A percentile compares a stretch with the other conserved stretches of the same genome.
Conservation (phyloP, 92 coral and sea anemone species). For the Galaxea fascicularis region DNA sequence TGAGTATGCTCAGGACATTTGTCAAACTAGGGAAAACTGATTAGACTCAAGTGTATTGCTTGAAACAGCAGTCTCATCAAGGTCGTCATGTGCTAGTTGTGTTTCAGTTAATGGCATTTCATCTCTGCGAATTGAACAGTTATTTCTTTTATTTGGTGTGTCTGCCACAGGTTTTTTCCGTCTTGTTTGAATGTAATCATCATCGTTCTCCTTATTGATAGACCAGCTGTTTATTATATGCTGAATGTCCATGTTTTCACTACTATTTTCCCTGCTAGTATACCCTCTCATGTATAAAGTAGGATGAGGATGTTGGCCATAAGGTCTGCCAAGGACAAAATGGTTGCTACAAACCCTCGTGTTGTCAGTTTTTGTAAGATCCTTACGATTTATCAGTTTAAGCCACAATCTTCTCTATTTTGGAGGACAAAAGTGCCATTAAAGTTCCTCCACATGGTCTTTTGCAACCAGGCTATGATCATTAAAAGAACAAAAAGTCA, state of each 20-base stretch:
- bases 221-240: conserved; percentile 6
- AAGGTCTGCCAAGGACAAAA: conserved; percentile 45
- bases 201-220: conserved; percentile 10
- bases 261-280: neutral
- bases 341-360: neutral
- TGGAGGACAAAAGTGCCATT: conserved; percentile 18
- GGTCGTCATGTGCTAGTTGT: too few relatives aligned
- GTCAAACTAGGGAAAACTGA: too few relatives aligned
- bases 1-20: too few relatives aligned
- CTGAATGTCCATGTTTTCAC: conserved; percentile 10
- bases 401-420: neutral
- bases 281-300: conserved; percentile 17
- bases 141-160: neutral
- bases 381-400: neutral
- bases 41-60: too few relatives aligned
- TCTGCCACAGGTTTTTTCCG: neutral
- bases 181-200: conserved; percentile 5
- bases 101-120: too few relatives aligned
- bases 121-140: too few relatives aligned
- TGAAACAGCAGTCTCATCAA: neutral
- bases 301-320: conserved; percentile 31
- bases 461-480: neutral
- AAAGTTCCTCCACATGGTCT: conserved; percentile 2
- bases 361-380: conserved; percentile 9
- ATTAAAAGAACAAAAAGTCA: neutral